Base-by-base conservation (phyloP, 2,113 vertebrate species). In the Marmota monax region DNA sequence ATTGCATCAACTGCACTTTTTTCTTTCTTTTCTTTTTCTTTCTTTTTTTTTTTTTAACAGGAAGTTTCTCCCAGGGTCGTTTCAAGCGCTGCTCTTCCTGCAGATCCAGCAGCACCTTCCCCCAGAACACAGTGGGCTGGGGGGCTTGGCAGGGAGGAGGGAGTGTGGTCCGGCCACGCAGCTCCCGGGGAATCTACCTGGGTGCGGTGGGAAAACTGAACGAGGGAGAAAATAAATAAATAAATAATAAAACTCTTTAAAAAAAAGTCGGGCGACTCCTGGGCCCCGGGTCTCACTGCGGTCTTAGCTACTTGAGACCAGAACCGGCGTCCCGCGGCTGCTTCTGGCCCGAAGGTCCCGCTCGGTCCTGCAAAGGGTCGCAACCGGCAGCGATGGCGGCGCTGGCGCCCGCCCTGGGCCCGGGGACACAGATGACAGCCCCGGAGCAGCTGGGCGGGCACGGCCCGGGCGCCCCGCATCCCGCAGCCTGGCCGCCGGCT, bases 311-410 rank as follows among this genome's bases (percentile, higher is more conserved):
- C 82, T n/a, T 39, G 29, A 12, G 20, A 1, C 13, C 56, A 70
- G 79, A 45, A 65, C 78, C 4, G 29, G 88, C 63, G 83, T 85
- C 93, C 74, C 73, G 29, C 1, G 95, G 90, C 96, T 0, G 88
- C 82, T 32, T 74, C n/a, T 34, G 93, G 96, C 94, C 1, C 51
- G n/a, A 83, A 51, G 86, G 94, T 34, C 74, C 13, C 2, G 67
- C 82, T 74, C 56, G 3, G 39, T 48, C 48, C 79, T 11, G 94
- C 94, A 48, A 9, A 45, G 76, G 72, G n/a, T 9, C 70, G 70
- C 22, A 42, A 25, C 7, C 16, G 79, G 77, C 82, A 27, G 97
- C 65, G 95, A 97, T 96, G 97, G 97, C 92, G 90, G 97, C 94
- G 91, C 70, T 16, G 92, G 76, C 74, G 78, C 42, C 83, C 39